A percentile compares a stretch with the other conserved stretches of the same genome.
Conservation (phyloP, 2,113 vertebrate genomes). For the Psittacula cyanocephala region DNA sequence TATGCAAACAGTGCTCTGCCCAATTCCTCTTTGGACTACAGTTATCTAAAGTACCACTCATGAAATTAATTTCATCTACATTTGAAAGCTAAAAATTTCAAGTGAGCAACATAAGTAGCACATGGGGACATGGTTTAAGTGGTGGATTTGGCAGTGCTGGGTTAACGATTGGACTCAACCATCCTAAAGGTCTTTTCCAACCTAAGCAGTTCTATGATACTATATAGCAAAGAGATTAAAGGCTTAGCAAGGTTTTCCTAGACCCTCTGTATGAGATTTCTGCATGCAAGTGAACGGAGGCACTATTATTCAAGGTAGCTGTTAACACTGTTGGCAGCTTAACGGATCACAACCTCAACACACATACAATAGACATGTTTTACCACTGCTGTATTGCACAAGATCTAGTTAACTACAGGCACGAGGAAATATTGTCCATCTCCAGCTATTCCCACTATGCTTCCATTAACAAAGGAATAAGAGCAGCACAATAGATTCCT, state of each 20-base stretch:
- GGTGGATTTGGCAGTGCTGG: background rate
- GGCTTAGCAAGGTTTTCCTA: background rate
- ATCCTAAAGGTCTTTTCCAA: background rate
- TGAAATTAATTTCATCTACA: background rate
- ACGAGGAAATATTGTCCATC: background rate
- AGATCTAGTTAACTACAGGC: background rate
- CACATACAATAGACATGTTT: background rate
- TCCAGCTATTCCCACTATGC: background rate
- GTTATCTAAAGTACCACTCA: background rate
- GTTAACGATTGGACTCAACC: background rate
- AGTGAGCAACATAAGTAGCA: background rate
- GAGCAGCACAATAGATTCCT: background rate
- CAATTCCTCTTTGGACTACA: background rate
- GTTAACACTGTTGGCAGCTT: background rate
- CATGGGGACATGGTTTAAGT: background rate
- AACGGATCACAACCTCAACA: background rate
- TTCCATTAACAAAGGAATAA: conserved; percentile 36
- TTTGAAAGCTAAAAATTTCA: background rate
- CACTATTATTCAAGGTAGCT: background rate
- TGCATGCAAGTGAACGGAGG: background rate
- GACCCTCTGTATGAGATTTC: background rate
- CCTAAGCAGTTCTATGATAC: background rate
- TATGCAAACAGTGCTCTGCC: background rate
- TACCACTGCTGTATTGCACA: background rate
- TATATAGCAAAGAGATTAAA: background rate